phyloP scores from a whole-genome alignment of 2,888 invertebrate species.

The Drosophila sordidula region DNA sequence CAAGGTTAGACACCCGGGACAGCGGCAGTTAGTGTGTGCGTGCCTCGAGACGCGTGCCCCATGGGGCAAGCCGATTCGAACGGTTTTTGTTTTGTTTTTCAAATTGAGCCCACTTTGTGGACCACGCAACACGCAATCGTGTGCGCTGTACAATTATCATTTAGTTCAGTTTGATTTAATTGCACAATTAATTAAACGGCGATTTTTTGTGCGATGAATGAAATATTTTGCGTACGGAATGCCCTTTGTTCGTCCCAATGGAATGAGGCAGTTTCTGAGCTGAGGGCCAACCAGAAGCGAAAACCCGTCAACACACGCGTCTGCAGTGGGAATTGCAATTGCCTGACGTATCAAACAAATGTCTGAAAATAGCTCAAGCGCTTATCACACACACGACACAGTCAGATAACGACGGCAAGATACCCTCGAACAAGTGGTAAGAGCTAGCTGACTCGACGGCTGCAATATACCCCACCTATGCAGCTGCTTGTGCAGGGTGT shows the following conservation, averaged over 20 bases:
- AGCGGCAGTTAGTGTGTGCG: conserved; percentile 25
- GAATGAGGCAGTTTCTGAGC: conserved; percentile 38
- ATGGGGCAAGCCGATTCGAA: conserved; percentile 6
- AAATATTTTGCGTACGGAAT: conserved; percentile 17
- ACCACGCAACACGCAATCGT: conserved; percentile 35
- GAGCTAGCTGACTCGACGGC: too few relatives aligned
- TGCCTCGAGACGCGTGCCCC: conserved; percentile 47
- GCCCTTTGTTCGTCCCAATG: conserved; percentile 33
- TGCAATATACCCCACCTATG: not conserved
- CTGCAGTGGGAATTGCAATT: conserved; percentile 8
- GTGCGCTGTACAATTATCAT: conserved; percentile 33
- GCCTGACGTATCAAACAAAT: conserved; percentile 39
- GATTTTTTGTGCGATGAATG: conserved; percentile 17
- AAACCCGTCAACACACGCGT: conserved; percentile 2
- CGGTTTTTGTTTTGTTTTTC: not conserved
- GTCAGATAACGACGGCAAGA: not conserved
- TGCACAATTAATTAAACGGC: conserved; percentile 36
- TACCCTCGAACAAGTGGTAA: conserved; percentile 1
- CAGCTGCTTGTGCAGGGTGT: not conserved
- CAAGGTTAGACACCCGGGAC: conserved; percentile 52
- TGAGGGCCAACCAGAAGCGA: conserved; percentile 48
- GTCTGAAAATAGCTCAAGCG: conserved; percentile 58
- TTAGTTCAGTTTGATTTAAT: conserved; percentile 44
- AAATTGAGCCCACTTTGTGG: conserved; percentile 17
- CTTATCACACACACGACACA: conserved; percentile 48